Conservation (phyloP, 2,797 vertebrate species). For the Cossypha polioptera region DNA sequence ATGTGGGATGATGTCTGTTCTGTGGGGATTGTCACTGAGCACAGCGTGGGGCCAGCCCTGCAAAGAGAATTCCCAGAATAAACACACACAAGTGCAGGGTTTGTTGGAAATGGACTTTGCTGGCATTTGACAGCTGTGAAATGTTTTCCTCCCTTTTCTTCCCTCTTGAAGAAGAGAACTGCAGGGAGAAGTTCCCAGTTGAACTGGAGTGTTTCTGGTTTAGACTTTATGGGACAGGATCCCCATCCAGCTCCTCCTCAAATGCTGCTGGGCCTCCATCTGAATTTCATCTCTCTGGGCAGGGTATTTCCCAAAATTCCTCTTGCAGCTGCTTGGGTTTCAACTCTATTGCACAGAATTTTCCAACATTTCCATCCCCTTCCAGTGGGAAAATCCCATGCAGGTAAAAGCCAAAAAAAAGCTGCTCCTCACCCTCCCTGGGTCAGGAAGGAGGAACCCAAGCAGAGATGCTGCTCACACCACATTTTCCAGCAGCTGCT, state of each 20-base stretch:
- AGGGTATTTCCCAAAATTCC: neutral
- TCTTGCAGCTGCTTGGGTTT: neutral
- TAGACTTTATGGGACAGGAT: neutral
- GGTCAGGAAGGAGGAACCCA: neutral
- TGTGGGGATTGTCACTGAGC: neutral
- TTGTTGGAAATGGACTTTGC: neutral
- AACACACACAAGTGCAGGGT: neutral
- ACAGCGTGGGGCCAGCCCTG: neutral
- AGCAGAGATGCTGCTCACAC: neutral
- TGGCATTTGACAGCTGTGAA: neutral
- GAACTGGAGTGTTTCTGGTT: neutral
- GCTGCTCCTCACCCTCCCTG: neutral
- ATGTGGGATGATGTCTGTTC: neutral
- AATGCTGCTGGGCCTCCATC: neutral
- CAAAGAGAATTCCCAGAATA: neutral
- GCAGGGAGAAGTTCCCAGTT: neutral
- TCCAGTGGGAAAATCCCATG: accelerated
- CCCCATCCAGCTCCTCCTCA: neutral
- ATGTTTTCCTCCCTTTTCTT: neutral
- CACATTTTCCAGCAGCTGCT: constrained; percentile 25
- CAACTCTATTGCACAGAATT: neutral
- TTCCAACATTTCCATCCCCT: neutral
- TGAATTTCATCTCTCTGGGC: neutral
- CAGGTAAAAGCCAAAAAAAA: neutral
- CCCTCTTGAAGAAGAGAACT: neutral